Base-by-base conservation (phyloP, 2,797 vertebrate species). In the Glyptemys insculpta region DNA sequence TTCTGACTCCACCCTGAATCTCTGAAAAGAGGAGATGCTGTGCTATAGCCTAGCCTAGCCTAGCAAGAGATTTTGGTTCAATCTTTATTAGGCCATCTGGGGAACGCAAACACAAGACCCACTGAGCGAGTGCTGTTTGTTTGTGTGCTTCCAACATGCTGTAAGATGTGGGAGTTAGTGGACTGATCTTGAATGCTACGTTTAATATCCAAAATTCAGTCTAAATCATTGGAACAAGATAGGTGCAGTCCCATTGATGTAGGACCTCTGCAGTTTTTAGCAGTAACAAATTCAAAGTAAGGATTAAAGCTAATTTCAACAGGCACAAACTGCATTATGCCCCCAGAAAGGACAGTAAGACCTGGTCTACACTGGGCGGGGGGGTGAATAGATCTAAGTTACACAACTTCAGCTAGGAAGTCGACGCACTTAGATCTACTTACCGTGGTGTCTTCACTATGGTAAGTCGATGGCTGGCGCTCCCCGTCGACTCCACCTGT, bases 11-110 rank as follows among this genome's bases (percentile, higher is more conserved):
- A 16, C 84, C 8, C 47, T 76, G 78, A 81, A 86, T 90, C 83
- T 27, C 53, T 83, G 1, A 1, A 65, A 88, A 90, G 59, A 74
- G 44, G 83, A 1, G 47, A 47, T 2, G 37, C 91, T 72, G 78
- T 65, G 68, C 79, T 9, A 23, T 81, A 59, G 86, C n/a, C 84
- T 34, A 27, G 86, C n/a, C 84, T 34, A 27, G 62, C 82, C 88
- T 37, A 27, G 57, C 84, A 79, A 82, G 88, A 89, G 54, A 79
- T 23, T 86, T 80, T 12, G 9, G n/a, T 0, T 0, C 74, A 25
- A 6, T 31, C 41, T 14, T n/a, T 19, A 15, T 0, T 1, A 0
- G 6, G 57, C 18, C 52, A 49, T 47, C 25, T 2, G 31, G 5
- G 29, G 23, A 49, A 4, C 1, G 65, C 90, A 76, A 12, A 3